Percentiles rank a stretch among this genome's conserved stretches.
Evolutionary conservation across 1,140 invertebrate genomes (phyloP).

Genomic region (Drosophila murphyi): DNA sequence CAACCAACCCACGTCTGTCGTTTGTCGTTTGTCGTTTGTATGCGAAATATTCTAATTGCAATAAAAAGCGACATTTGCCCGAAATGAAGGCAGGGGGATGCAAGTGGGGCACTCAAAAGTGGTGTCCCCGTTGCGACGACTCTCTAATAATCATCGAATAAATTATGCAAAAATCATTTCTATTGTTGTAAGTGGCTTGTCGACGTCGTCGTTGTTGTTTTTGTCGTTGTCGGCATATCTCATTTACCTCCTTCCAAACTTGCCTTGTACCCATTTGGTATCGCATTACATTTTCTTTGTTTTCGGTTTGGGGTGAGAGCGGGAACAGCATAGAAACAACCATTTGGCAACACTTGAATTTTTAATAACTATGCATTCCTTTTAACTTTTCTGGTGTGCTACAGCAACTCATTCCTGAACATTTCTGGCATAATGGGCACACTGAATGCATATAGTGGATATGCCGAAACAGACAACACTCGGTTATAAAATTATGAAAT

Average conservation of each 20-base stretch:
- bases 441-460: too few relatives aligned
- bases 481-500: constrained; percentile 2
- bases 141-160: constrained; percentile 81
- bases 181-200: constrained; percentile 79
- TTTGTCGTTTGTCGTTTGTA: constrained; percentile 9
- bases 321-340: background rate
- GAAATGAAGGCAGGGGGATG: constrained; percentile 20
- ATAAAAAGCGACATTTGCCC: constrained; percentile 69
- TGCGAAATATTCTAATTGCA: constrained; percentile 78
- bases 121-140: constrained; percentile 43
- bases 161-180: constrained; percentile 81
- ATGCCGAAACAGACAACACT: background rate
- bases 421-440: background rate
- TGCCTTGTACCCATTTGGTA: constrained; percentile 37
- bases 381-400: constrained; percentile 17
- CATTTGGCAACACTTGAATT: constrained; percentile 70
- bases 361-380: constrained; percentile 60
- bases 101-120: constrained; percentile 51
- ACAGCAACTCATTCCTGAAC: background rate
- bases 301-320: background rate
- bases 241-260: constrained; percentile 4
- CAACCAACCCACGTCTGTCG: constrained; percentile 13
- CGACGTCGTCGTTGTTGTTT: constrained; percentile 22
- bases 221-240: constrained; percentile 39
- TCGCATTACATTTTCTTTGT: constrained; percentile 58